A percentile compares a stretch with the other conserved stretches of the same genome.
phyloP scores from a whole-genome alignment of 2,888 invertebrate species.

The Gastrophysa polygoni region DNA sequence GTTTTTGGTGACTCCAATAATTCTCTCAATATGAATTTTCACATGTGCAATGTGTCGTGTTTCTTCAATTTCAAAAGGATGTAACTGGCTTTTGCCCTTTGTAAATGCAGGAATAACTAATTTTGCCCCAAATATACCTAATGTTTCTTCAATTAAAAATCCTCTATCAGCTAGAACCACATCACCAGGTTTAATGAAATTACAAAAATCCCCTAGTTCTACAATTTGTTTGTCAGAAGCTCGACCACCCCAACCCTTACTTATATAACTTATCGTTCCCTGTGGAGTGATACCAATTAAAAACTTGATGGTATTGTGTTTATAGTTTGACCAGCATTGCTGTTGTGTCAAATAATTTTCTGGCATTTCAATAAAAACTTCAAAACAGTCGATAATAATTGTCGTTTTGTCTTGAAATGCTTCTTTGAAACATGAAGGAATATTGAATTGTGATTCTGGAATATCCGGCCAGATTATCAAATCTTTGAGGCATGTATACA shows the following conservation, averaged over 20 bases:
- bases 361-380: constrained; percentile 30
- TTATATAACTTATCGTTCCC: constrained; percentile 18
- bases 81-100: constrained; percentile 15
- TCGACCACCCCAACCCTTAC: constrained; percentile 18
- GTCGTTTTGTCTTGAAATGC: constrained; percentile 31
- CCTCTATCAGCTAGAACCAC: constrained; percentile 15
- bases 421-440: constrained; percentile 33
- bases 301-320: constrained; percentile 32
- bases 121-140: constrained; percentile 12
- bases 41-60: constrained; percentile 20
- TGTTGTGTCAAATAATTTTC: constrained; percentile 18
- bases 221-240: constrained; percentile 19
- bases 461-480: constrained; percentile 30
- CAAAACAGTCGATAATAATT: constrained; percentile 29
- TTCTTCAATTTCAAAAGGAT: constrained; percentile 19
- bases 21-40: constrained; percentile 22
- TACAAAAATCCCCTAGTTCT: constrained; percentile 3
- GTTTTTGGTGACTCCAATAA: constrained; percentile 18
- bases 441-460: constrained; percentile 20
- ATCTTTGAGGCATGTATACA: constrained; percentile 23
- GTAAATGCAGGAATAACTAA: constrained; percentile 25
- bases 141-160: constrained; percentile 13
- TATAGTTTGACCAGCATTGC: constrained; percentile 33
- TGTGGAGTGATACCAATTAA: constrained; percentile 32
- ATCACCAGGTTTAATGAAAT: constrained; percentile 15